Evolutionary conservation across 1,140 invertebrate genomes (phyloP).

Genomic region (Globodera ellingtonae): DNA sequence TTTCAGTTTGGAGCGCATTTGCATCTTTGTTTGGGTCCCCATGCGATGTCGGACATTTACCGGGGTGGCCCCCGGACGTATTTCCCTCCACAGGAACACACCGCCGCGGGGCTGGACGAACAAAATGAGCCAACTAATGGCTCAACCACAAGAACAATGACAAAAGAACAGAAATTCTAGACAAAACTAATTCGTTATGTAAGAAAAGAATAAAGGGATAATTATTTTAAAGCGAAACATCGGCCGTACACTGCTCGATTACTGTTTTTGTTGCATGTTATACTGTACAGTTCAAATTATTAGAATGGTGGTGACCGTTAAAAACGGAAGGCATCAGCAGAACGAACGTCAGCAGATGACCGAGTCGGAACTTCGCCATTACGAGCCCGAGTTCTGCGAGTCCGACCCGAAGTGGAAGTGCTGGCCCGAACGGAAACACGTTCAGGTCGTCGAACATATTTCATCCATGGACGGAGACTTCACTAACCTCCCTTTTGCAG

Average conservation of each 20-base stretch:
- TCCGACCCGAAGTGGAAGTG: not conserved
- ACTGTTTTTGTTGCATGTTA: too few species aligned
- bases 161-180: slow-evolving; percentile 8
- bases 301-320: not conserved
- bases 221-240: not conserved
- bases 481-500: not conserved
- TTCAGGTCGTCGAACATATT: not conserved
- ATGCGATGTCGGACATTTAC: slow-evolving; percentile 27
- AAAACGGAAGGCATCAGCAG: not conserved
- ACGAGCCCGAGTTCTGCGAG: not conserved
- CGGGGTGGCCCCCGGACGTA: slow-evolving; percentile 13
- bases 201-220: not conserved
- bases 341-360: not conserved
- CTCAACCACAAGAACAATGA: not conserved
- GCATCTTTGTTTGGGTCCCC: slow-evolving; percentile 23
- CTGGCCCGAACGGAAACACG: not conserved
- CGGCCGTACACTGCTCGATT: too few species aligned
- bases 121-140: not conserved
- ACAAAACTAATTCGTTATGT: not conserved
- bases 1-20: slow-evolving; percentile 25
- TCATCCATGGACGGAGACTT: not conserved
- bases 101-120: not conserved
- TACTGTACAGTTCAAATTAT: too few species aligned
- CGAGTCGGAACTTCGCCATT: not conserved
- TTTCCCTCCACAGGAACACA: not conserved